Evolutionary conservation across 2,888 invertebrate species (phyloP), one percentile per base, ranked within the genome.

Genomic region (Beris chalybata): DNA sequence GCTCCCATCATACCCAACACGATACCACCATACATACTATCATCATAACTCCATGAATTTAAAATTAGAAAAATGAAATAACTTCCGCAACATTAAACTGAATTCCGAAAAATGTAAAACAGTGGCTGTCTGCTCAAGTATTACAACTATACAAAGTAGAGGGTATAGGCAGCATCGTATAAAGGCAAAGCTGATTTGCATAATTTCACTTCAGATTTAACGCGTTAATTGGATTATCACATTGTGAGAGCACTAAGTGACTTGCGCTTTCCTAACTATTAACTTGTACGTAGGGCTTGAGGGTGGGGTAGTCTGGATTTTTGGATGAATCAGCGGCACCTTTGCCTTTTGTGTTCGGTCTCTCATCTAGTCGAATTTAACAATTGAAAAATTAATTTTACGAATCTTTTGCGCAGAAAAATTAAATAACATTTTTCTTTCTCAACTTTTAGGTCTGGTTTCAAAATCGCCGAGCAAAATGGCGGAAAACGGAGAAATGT

Each of bases 401-500:
- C 22, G 22, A 22, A 22, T 22, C 22, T 22, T 22, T 22, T 22
- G 22, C 2, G 22, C 22, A 22, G 3, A 38, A 38, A 3, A 38
- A n/a, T 30, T 53, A 29, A 53, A 15, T 53, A n/a, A 53, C 22
- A 53, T 12, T 53, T 53, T 15, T 53, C n/a, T 12, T 15, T 53
- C 31, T 53, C 30, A 11, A 29, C n/a, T 84, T 84, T 1, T 85
- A 99, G 98, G 98, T 99, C 65, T 99, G 98, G 98, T 99, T 81
- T 75, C 81, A 81, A 85, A 99, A 99, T 83, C 88, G 98, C 31
- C 87, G 98, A 53, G 98, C 98, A 76, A 98, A 98, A 80, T 99
- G 98, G 98, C 90, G 98, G 70, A 99, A 99, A 82, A 99, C 98
- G 64, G 98, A 99, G 83, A 99, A 99, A 80, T 97, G 97, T 74